Evolutionary conservation across 92 coral and sea anemone genomes (phyloP).

Genomic region (Bergia sp.): DNA sequence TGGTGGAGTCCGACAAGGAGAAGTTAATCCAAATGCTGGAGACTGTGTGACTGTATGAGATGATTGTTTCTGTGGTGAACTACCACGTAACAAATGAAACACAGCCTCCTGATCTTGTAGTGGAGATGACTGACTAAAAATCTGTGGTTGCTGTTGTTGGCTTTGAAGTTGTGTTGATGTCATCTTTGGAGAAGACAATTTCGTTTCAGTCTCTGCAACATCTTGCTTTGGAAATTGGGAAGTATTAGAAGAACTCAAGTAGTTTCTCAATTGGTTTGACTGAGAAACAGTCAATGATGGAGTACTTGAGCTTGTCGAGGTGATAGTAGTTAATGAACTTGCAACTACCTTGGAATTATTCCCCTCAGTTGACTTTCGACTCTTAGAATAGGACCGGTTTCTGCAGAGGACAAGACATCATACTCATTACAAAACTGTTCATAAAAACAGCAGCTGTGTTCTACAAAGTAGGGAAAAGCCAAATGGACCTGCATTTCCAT

Average conservation of each 20-base stretch:
- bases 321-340: not conserved
- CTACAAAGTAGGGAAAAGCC: no score
- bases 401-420: not conserved
- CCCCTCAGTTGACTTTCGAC: slow-evolving; percentile 22
- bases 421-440: not conserved
- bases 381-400: slow-evolving; percentile 1
- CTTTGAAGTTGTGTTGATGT: slow-evolving; percentile 14
- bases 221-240: slow-evolving; percentile 28
- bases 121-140: not conserved
- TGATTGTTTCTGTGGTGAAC: slow-evolving; percentile 22
- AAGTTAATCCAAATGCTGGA: slow-evolving; percentile 17
- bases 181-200: slow-evolving; percentile 15
- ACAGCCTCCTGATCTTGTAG: slow-evolving; percentile 5
- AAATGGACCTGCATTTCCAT: no score
- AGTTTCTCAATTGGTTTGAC: slow-evolving; percentile 28
- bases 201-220: not conserved
- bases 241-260: slow-evolving; percentile 14
- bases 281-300: slow-evolving; percentile 19
- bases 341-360: not conserved
- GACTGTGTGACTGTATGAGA: slow-evolving; percentile 21
- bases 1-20: slow-evolving; percentile 31
- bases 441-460: not conserved
- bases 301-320: not conserved
- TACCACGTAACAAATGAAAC: slow-evolving; percentile 5
- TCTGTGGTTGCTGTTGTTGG: slow-evolving; percentile 23